Evolutionary conservation across 2,888 invertebrate genomes (phyloP).

Genomic region (Proisotoma minuta): DNA sequence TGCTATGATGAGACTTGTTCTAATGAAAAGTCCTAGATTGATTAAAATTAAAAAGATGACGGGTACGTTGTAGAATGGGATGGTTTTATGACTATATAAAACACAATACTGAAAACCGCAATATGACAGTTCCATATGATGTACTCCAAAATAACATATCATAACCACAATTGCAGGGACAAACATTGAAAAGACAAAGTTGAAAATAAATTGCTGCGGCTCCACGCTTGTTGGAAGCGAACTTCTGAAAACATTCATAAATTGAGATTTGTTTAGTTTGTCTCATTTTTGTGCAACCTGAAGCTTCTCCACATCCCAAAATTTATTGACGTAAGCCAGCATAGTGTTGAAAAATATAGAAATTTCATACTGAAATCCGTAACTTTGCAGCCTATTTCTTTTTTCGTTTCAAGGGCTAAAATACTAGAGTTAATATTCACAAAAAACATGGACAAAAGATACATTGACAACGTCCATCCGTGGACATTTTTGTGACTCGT

Average conservation of each 20-base stretch:
- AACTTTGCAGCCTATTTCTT: constrained; percentile 15
- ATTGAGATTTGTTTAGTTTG: background rate
- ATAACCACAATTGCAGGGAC: constrained; percentile 23
- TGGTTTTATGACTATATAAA: constrained; percentile 19
- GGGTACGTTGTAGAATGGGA: constrained; percentile 27
- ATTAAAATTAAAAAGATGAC: constrained; percentile 23
- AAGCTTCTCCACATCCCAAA: constrained; percentile 33
- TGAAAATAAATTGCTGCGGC: constrained; percentile 23
- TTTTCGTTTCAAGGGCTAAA: constrained; percentile 9
- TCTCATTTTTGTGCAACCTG: constrained; percentile 17
- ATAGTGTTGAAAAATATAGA: constrained; percentile 30
- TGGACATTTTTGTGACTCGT: constrained; percentile 36
- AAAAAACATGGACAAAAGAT: constrained; percentile 28
- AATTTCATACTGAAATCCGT: constrained; percentile 29
- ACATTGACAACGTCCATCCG: constrained; percentile 31
- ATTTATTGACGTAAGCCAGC: constrained; percentile 38
- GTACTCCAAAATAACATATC: constrained; percentile 16
- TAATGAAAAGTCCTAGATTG: constrained; percentile 30
- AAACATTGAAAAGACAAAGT: constrained; percentile 25
- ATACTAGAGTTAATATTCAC: constrained; percentile 29
- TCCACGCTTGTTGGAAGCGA: constrained; percentile 20
- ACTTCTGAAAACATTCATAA: constrained; percentile 14
- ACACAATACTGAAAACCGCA: constrained; percentile 20
- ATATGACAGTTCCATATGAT: background rate
- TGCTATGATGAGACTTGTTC: constrained; percentile 23